Conservation (phyloP, 1,140 invertebrate genomes). For the Trichonephila inaurata region DNA sequence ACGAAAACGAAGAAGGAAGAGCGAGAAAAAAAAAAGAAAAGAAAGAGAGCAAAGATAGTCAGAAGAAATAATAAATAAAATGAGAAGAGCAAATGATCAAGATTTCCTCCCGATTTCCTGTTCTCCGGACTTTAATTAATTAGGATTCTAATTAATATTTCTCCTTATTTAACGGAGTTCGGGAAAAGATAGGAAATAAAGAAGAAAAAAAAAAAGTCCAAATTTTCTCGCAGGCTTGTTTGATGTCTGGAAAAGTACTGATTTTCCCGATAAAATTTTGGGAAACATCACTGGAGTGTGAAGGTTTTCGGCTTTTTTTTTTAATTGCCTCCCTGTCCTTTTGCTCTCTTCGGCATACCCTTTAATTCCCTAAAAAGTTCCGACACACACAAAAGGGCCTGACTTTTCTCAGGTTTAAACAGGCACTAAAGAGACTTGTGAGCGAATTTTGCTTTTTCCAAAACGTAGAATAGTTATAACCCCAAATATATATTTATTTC, state of each 20-base stretch:
- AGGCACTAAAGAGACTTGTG: neutral
- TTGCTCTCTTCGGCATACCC: neutral
- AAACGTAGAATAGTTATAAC: no score
- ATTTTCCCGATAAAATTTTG: conserved; percentile 58
- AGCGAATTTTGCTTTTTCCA: neutral
- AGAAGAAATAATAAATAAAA: conserved; percentile 37
- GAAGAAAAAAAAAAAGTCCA: neutral
- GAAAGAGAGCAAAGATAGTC: neutral
- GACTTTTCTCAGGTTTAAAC: neutral
- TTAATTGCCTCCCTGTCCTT: neutral
- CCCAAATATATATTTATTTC: no score
- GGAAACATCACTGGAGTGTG: neutral
- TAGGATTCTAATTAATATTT: conserved; percentile 76
- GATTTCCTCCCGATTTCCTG: conserved; percentile 43
- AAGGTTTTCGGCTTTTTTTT: neutral
- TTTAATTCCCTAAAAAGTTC: neutral
- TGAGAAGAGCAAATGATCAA: conserved; percentile 55
- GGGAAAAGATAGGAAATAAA: neutral
- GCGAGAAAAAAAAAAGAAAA: neutral
- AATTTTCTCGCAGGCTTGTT: conserved; percentile 42
- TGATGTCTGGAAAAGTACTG: conserved; percentile 47
- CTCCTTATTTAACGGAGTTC: conserved; percentile 72
- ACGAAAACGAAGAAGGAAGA: conserved; percentile 7
- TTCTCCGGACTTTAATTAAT: conserved; percentile 71
- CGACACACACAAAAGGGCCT: neutral